Conservation (phyloP, 2,888 invertebrate genomes). For the Steinernema hermaphroditum region DNA sequence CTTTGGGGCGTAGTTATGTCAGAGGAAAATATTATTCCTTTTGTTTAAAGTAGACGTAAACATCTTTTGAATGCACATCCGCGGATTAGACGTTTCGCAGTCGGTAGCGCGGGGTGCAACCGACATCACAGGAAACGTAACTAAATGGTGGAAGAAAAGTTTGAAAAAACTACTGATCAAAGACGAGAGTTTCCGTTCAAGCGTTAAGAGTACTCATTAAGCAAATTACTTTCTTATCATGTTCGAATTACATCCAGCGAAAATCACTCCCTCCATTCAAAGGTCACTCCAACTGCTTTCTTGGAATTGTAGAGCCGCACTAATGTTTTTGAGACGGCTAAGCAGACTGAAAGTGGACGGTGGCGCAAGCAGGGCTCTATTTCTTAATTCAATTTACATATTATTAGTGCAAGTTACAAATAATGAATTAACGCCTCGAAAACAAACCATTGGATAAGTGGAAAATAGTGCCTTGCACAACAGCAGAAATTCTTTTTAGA, state of each 20-base stretch:
- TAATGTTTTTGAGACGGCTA: too few species aligned
- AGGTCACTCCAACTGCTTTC: neutral
- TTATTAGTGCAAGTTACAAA: constrained; percentile 18
- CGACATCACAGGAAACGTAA: neutral
- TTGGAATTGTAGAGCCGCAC: too few species aligned
- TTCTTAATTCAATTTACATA: constrained; percentile 5
- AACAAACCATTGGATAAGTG: neutral
- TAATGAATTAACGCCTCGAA: neutral
- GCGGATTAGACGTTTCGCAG: neutral
- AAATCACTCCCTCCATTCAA: neutral
- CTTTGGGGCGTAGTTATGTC: neutral
- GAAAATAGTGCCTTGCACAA: neutral
- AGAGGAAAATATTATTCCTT: neutral
- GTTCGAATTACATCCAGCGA: neutral
- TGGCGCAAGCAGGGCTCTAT: neutral
- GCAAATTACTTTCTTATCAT: neutral
- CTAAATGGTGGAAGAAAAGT: neutral
- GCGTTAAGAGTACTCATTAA: neutral
- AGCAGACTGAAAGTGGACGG: neutral
- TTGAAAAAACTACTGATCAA: neutral
- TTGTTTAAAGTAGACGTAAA: neutral
- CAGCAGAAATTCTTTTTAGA: neutral
- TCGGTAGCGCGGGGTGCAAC: neutral
- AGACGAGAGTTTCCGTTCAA: neutral
- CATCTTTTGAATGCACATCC: constrained; percentile 11